phyloP scores from a whole-genome alignment of 2,888 invertebrate species.

The Pemphredon lugubris region DNA sequence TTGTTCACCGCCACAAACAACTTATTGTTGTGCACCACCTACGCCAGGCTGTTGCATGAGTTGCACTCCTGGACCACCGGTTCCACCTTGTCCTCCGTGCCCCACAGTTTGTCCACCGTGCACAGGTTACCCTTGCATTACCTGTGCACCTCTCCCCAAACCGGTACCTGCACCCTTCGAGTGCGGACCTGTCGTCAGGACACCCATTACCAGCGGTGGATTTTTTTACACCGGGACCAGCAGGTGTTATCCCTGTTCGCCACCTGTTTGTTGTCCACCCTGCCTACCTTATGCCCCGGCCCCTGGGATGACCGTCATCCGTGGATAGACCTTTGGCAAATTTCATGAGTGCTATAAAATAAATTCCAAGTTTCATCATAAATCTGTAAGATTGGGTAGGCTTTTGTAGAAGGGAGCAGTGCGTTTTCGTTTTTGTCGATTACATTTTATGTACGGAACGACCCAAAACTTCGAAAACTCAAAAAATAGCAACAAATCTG shows the following conservation, averaged over 20 bases:
- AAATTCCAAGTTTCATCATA: neutral
- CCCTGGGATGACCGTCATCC: neutral
- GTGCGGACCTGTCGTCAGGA: slow-evolving; percentile 44
- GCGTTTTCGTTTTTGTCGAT: neutral
- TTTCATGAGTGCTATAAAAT: neutral
- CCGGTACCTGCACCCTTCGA: slow-evolving; percentile 59
- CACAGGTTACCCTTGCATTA: slow-evolving; percentile 48
- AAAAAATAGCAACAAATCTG: no score
- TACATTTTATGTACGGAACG: neutral
- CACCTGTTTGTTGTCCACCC: slow-evolving; percentile 9
- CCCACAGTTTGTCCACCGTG: slow-evolving; percentile 52
- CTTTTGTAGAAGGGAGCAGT: no score
- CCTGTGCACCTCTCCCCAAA: slow-evolving; percentile 54
- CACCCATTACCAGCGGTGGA: slow-evolving; percentile 58
- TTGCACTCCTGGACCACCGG: slow-evolving; percentile 27
- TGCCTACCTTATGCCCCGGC: neutral
- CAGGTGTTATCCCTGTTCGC: slow-evolving; percentile 33
- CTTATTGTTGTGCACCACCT: slow-evolving; percentile 10
- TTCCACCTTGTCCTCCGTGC: slow-evolving; percentile 33
- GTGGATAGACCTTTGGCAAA: neutral
- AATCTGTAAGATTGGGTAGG: neutral
- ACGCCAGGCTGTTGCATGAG: slow-evolving; percentile 23
- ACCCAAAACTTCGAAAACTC: no score
- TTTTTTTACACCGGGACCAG: slow-evolving; percentile 58
- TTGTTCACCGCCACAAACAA: no score